These are phyloP conservation scores for Epinephelus coioides DNA, from an alignment of 2,797 vertebrate species.

Conservation along the genomic window DNA sequence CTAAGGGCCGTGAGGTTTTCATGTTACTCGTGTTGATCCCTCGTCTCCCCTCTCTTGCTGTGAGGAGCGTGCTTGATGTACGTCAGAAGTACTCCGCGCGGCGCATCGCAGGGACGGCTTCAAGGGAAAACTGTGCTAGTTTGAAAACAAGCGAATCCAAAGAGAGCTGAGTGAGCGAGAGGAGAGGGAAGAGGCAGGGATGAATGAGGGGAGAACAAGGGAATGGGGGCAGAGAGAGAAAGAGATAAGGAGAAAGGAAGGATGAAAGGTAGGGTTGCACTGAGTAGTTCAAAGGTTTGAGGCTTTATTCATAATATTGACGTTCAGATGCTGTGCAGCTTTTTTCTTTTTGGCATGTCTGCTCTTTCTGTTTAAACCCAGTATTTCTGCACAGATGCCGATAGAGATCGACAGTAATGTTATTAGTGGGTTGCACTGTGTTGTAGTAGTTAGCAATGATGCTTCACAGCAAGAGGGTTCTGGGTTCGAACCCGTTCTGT, in stretches of 20 bases:
- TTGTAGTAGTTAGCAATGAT: too few species aligned
- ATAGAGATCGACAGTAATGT: too few species aligned
- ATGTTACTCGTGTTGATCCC: neutral
- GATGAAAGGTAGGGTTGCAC: too few species aligned
- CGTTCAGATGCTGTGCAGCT: too few species aligned
- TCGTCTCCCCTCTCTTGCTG: conserved; percentile 13
- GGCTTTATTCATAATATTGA: too few species aligned
- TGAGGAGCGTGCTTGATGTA: conserved; percentile 28
- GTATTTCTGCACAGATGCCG: too few species aligned
- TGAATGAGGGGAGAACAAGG: neutral
- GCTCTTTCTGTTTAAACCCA: too few species aligned
- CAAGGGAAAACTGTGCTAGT: conserved; percentile 35
- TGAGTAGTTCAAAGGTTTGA: too few species aligned
- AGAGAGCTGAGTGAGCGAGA: neutral
- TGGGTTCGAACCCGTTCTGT: too few species aligned
- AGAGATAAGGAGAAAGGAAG: neutral
- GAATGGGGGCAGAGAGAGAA: neutral
- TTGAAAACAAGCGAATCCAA: conserved; percentile 8
- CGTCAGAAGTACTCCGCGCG: conserved; percentile 21
- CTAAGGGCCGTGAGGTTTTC: neutral
- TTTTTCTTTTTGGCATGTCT: too few species aligned
- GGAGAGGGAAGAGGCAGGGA: neutral
- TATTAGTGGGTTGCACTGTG: too few species aligned
- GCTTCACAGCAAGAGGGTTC: too few species aligned
- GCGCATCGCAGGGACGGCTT: conserved; percentile 18